Percentiles rank a stretch among this genome's conserved stretches.
Conservation (phyloP, 2,113 vertebrate species). For the Galbula dea region DNA sequence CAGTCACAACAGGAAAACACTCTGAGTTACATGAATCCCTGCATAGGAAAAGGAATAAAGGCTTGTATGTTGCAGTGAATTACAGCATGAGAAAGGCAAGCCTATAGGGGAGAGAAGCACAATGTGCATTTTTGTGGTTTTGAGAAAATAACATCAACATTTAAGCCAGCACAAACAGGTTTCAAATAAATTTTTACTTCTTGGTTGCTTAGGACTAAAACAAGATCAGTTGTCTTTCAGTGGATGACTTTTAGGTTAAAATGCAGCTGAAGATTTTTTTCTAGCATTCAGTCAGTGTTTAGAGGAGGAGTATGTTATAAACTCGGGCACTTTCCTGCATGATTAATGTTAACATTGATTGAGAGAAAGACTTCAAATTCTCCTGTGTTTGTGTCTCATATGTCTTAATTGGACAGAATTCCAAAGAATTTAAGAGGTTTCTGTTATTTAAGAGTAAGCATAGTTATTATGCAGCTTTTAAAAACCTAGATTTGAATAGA, state of each 20-base stretch:
- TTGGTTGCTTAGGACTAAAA: conserved; percentile 29
- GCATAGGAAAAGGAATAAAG: conserved; percentile 66
- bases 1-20: conserved; percentile 77
- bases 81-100: conserved; percentile 38
- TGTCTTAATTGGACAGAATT: background rate
- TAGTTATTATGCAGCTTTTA: background rate
- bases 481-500: conserved; percentile 6
- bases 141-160: background rate
- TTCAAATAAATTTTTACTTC: conserved; percentile 41
- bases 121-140: background rate
- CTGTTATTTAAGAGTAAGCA: background rate
- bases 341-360: background rate
- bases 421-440: background rate
- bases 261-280: conserved; percentile 43
- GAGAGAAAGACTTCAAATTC: background rate
- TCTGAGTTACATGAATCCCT: conserved; percentile 60
- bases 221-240: conserved; percentile 32
- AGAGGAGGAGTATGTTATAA: background rate
- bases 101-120: background rate
- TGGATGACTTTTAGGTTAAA: conserved; percentile 25
- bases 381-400: background rate
- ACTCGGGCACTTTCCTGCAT: conserved; percentile 1
- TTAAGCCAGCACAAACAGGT: conserved; percentile 34
- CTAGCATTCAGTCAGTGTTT: conserved; percentile 2
- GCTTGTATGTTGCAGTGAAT: conserved; percentile 63